These are phyloP conservation scores for Scaptomyza parva DNA, from an alignment of 2,888 invertebrate genomes.

Conservation along the genomic window DNA sequence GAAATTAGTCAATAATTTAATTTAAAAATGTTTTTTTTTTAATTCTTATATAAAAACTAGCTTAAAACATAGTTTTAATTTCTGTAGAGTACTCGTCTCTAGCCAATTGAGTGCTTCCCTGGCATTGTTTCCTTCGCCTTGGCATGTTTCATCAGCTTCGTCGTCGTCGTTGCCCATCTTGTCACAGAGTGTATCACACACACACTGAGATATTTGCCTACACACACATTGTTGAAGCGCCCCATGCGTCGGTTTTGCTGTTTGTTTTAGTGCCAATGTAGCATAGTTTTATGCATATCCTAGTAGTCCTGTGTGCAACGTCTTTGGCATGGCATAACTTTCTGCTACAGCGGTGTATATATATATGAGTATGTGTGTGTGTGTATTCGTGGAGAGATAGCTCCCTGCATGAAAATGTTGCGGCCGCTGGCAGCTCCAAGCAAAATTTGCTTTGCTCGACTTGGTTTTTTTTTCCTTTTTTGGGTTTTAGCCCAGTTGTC, in stretches of 20 bases:
- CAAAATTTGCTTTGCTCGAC: slow-evolving; percentile 63
- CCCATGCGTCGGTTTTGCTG: slow-evolving; percentile 61
- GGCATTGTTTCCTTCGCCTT: slow-evolving; percentile 59
- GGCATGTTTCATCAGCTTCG: slow-evolving; percentile 58
- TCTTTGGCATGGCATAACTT: slow-evolving; percentile 63
- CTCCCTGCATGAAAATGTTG: slow-evolving; percentile 44
- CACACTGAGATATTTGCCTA: slow-evolving; percentile 30
- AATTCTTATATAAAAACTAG: slow-evolving; percentile 1
- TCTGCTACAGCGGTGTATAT: slow-evolving; percentile 22
- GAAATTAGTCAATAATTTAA: background rate
- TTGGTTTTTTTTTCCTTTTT: slow-evolving; percentile 13
- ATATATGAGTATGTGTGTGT: slow-evolving; percentile 1
- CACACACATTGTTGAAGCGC: slow-evolving; percentile 36
- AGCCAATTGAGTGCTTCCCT: slow-evolving; percentile 50
- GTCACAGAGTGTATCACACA: slow-evolving; percentile 46
- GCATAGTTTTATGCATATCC: slow-evolving; percentile 80
- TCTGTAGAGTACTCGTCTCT: slow-evolving; percentile 4
- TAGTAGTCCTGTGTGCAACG: slow-evolving; percentile 60
- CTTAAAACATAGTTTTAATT: background rate
- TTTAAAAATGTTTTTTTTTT: background rate
- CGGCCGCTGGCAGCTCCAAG: slow-evolving; percentile 49
- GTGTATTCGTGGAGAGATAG: background rate
- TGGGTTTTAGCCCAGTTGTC: slow-evolving; percentile 24
- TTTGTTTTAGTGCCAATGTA: slow-evolving; percentile 81
- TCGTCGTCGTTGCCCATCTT: slow-evolving; percentile 50